phyloP scores from a whole-genome alignment of 2,888 invertebrate genomes.

The Troglohyphantes excavatus region DNA sequence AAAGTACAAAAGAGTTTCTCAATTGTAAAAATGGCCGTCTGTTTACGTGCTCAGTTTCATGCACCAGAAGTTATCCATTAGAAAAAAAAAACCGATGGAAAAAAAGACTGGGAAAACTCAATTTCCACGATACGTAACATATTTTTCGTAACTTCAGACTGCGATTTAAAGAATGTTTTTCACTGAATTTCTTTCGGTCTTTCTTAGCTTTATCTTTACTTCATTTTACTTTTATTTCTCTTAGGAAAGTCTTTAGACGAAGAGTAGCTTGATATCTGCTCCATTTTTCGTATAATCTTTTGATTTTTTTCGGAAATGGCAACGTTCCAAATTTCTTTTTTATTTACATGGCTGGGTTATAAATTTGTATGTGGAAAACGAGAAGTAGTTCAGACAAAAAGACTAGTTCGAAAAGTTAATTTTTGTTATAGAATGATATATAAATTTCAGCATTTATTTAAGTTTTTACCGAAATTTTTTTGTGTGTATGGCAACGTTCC shows the following conservation, averaged over 20 bases:
- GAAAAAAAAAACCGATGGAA: neutral
- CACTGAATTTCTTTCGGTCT: neutral
- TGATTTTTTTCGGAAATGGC: slow-evolving; percentile 1
- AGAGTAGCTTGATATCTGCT: slow-evolving; percentile 5
- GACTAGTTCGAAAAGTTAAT: neutral
- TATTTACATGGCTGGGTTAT: neutral
- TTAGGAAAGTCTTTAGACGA: slow-evolving; percentile 24
- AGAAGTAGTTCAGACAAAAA: neutral
- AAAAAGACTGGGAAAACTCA: slow-evolving; percentile 34
- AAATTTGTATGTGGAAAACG: neutral
- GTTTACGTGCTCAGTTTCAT: slow-evolving; percentile 2
- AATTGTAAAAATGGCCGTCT: neutral
- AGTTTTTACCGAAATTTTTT: no score
- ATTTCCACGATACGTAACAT: slow-evolving; percentile 13
- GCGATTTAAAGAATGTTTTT: neutral
- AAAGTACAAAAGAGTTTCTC: neutral
- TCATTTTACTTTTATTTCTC: neutral
- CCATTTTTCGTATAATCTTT: slow-evolving; percentile 24
- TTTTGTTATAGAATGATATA: neutral
- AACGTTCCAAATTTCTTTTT: slow-evolving; percentile 20
- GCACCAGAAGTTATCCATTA: neutral
- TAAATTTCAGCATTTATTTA: no score
- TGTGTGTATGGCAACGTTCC: no score
- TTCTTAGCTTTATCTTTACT: neutral
- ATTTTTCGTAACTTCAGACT: slow-evolving; percentile 18